These are phyloP conservation scores for Acleris emargana DNA, from an alignment of 2,888 invertebrate genomes.

Conservation along the genomic window DNA sequence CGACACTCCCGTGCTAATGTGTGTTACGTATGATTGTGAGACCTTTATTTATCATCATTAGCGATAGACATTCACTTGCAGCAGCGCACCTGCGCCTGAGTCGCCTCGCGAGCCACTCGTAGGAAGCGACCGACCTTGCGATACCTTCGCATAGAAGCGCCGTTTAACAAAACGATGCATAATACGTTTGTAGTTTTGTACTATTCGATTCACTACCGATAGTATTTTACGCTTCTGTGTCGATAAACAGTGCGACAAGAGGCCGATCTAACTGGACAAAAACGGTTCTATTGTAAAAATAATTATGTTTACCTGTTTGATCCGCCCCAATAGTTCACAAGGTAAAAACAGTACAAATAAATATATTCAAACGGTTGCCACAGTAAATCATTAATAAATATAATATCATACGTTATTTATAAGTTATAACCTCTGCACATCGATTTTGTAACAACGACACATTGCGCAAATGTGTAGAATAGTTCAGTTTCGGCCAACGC, in stretches of 20 bases:
- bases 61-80: constrained; percentile 55
- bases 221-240: too few species aligned
- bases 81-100: constrained; percentile 35
- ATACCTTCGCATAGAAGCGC: constrained; percentile 38
- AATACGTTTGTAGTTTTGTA: too few species aligned
- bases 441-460: constrained; percentile 16
- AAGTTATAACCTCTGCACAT: constrained; percentile 7
- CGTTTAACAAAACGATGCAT: neutral
- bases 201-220: too few species aligned
- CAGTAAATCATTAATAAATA: constrained; percentile 13
- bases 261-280: too few species aligned
- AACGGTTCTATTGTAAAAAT: too few species aligned
- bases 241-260: too few species aligned
- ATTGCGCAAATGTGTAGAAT: constrained; percentile 37
- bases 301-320: too few species aligned
- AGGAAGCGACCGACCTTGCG: constrained; percentile 72
- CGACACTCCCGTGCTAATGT: neutral
- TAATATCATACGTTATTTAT: constrained; percentile 23
- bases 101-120: constrained; percentile 47
- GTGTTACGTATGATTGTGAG: constrained; percentile 31
- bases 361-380: neutral
- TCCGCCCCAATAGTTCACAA: too few species aligned
- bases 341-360: too few species aligned
- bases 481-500: constrained; percentile 58
- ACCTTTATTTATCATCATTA: constrained; percentile 42